Base-by-base conservation (phyloP, 2,888 invertebrate genomes). In the Thymelicus acteon region DNA sequence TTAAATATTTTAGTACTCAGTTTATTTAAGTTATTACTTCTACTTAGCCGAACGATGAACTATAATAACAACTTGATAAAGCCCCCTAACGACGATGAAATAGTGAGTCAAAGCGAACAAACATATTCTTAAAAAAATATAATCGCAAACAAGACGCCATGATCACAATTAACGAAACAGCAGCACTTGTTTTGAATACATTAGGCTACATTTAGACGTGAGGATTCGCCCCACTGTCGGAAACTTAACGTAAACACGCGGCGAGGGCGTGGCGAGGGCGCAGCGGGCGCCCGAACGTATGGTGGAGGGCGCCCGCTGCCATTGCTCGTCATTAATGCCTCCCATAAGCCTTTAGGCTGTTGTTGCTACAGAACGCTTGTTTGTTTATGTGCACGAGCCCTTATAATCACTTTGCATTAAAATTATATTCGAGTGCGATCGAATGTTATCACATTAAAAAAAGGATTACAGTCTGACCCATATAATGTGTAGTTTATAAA, bases 161-260 rank as follows among this genome's bases (percentile, higher is more conserved):
- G 31, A 57, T 13, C 57, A 13, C 31, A 57, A 57, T 57, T 24
- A 57, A 57, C 31, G 57, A 57, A 57, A 57, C 31, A 13, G 8
- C 10, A 54, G 31, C 57, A 57, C 19, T 57, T 57, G 57, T 57
- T 57, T 24, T 57, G 57, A 57, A 57, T 57, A 57, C 57, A 57
- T 57, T 57, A 57, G 13, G 19, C 15, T 15, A 19, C 49, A 19
- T 12, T 57, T 44, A 44, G 12, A 44, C 57, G 57, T 13, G 12
- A 8, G 31, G 31, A 31, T 31, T 6, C 31, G 13, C 57, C 12
- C 57, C 10, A 2, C 19, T 1, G 19, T 15, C 49, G 49, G 31
- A 31, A 31, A 57, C 57, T 57, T 57, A 31, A 15, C 49, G 31
- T 57, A 57, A 57, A 57, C 57, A 57, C 31, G 57, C 6, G 49